These are phyloP conservation scores for Aplodontia rufa DNA, from an alignment of 2,113 vertebrate species.

Conservation along the genomic window DNA sequence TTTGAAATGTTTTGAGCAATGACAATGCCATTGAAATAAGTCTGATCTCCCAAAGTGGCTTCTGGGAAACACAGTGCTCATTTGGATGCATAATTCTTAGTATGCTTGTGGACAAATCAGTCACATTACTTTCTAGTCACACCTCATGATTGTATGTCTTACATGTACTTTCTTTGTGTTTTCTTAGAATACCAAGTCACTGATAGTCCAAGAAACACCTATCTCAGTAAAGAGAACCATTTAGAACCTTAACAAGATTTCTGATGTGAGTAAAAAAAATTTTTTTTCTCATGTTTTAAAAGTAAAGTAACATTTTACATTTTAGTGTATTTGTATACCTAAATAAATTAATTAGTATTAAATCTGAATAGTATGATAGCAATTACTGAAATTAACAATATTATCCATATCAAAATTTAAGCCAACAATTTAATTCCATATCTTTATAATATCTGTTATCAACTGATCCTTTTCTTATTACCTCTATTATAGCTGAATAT, in stretches of 20 bases:
- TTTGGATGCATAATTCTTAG: conserved; percentile 19
- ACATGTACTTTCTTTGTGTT: conserved; percentile 1
- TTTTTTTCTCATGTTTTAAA: neutral
- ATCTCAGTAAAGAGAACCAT: neutral
- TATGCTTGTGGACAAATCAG: conserved; percentile 24
- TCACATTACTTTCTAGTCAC: conserved; percentile 34
- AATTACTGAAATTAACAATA: neutral
- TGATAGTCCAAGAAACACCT: neutral
- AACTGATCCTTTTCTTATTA: neutral
- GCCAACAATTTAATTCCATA: neutral
- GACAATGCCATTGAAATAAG: conserved; percentile 1
- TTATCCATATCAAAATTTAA: neutral
- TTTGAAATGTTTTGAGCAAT: conserved; percentile 32
- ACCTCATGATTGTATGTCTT: neutral
- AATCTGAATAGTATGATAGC: neutral
- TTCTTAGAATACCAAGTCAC: neutral
- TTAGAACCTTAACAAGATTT: conserved; percentile 29
- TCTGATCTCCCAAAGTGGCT: conserved; percentile 46
- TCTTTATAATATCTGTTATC: neutral
- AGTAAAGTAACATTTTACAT: neutral
- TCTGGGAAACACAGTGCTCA: conserved; percentile 6
- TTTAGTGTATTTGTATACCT: neutral
- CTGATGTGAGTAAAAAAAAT: neutral
- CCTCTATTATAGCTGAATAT: neutral
- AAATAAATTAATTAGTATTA: neutral